Evolutionary conservation across 1,140 invertebrate species (phyloP).

Genomic region (Oryzaephilus surinamensis): DNA sequence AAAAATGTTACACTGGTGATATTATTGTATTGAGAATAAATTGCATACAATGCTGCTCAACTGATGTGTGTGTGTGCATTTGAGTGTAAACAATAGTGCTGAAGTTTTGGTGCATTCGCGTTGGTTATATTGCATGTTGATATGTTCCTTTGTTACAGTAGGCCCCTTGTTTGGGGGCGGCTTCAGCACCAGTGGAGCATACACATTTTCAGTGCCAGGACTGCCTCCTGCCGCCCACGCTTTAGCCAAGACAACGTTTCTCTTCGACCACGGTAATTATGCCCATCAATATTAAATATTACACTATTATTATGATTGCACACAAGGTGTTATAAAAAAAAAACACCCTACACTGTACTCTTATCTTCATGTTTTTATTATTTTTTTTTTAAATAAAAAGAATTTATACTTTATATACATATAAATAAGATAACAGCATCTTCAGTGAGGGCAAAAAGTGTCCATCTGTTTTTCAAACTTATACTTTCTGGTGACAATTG

Average conservation of each 20-base stretch:
- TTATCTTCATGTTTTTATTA: constrained; percentile 18
- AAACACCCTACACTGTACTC: no score
- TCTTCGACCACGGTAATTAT: constrained; percentile 34
- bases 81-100: constrained; percentile 2
- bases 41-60: no score
- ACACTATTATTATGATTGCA: constrained; percentile 11
- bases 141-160: constrained; percentile 31
- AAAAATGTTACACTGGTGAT: no score
- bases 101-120: no score
- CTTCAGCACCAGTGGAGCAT: constrained; percentile 27
- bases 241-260: constrained; percentile 31
- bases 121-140: constrained; percentile 12
- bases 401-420: no score
- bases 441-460: no score
- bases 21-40: no score
- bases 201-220: constrained; percentile 32
- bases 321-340: no score
- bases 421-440: constrained; percentile 13
- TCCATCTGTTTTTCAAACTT: constrained; percentile 20
- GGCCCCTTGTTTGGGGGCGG: constrained; percentile 32
- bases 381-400: no score
- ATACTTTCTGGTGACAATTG: no score
- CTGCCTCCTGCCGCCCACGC: constrained; percentile 30
- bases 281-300: no score
- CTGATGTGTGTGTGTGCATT: constrained; percentile 4